These are phyloP conservation scores for Sebastes diaconus DNA, from an alignment of 2,797 vertebrate genomes.

Conservation along the genomic window DNA sequence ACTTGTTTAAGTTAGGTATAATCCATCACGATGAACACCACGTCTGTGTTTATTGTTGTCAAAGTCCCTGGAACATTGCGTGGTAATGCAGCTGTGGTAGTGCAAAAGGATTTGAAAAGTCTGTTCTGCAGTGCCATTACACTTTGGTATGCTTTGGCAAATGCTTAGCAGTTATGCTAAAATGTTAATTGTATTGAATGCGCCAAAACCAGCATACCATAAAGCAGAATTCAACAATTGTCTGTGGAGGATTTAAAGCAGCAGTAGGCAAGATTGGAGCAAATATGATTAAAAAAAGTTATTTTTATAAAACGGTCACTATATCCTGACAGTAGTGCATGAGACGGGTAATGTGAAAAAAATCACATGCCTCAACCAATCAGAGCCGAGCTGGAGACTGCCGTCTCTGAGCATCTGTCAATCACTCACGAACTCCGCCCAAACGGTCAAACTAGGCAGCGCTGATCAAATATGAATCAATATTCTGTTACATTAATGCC, in stretches of 20 bases:
- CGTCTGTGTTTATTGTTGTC: slow-evolving; percentile 31
- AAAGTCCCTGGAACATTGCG: slow-evolving; percentile 22
- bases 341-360: no score
- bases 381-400: no score
- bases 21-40: slow-evolving; percentile 25
- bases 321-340: no score
- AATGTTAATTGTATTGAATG: not conserved
- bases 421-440: no score
- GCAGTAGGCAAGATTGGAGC: no score
- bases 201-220: not conserved
- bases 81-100: slow-evolving; percentile 13
- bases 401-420: no score
- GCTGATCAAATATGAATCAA: no score
- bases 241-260: not conserved
- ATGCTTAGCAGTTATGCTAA: slow-evolving; percentile 6
- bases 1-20: slow-evolving; percentile 30
- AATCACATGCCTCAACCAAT: no score
- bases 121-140: slow-evolving; percentile 22
- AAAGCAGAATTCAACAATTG: not conserved
- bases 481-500: no score
- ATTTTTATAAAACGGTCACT: no score
- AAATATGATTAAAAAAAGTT: no score
- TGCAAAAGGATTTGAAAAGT: slow-evolving; percentile 30
- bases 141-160: slow-evolving; percentile 8
- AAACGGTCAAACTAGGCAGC: no score